Evolutionary conservation across 2,797 vertebrate species (phyloP).

Genomic region (Cyclura pinguis): DNA sequence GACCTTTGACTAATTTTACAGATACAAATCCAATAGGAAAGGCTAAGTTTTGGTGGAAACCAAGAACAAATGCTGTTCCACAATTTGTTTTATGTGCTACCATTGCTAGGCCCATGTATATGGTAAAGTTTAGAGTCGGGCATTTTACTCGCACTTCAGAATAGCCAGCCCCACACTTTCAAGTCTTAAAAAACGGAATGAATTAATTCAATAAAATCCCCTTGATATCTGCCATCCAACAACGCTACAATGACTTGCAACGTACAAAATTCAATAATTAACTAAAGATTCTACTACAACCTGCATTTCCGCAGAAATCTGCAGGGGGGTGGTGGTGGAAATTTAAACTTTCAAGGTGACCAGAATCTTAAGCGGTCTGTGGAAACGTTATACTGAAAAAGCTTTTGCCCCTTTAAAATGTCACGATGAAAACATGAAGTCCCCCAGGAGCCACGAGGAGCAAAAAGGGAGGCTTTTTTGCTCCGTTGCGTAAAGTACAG

Average conservation of each 20-base stretch:
- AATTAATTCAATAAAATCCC: neutral
- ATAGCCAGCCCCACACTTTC: neutral
- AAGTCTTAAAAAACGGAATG: neutral
- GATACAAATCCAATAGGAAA: neutral
- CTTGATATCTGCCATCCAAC: neutral
- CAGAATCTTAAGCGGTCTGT: neutral
- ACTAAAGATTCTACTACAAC: too few species aligned
- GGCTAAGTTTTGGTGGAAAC: neutral
- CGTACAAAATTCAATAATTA: neutral
- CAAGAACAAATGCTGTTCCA: neutral
- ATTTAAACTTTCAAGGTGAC: neutral
- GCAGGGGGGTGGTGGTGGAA: too few species aligned
- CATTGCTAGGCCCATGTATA: neutral
- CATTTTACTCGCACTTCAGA: neutral
- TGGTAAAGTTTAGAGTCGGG: neutral
- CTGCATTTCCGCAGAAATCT: neutral
- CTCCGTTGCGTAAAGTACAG: neutral
- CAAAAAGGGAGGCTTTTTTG: neutral
- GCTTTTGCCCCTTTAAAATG: neutral
- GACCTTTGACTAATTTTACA: neutral
- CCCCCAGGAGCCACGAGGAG: neutral
- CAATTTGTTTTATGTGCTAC: neutral
- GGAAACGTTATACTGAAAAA: neutral
- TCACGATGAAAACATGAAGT: too few species aligned
- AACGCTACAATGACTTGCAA: neutral